These are phyloP conservation scores for Phalacrocorax carbo DNA, from an alignment of 2,113 vertebrate species.

Conservation along the genomic window DNA sequence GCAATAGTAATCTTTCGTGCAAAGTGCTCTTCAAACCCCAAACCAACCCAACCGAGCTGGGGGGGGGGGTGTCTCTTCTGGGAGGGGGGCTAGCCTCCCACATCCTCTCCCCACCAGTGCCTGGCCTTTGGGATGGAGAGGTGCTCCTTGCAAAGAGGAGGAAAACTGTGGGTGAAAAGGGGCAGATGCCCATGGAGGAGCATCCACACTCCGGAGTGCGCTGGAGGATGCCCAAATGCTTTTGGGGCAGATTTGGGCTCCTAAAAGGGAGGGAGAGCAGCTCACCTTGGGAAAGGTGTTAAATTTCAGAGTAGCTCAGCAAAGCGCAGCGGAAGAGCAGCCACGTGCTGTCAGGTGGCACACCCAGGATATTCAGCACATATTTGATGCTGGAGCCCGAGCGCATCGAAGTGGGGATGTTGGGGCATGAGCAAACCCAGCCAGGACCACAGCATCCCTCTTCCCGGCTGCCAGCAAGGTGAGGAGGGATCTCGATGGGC, in stretches of 20 bases:
- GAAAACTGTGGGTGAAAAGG: rapidly evolving
- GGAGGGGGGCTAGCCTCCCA: rapidly evolving
- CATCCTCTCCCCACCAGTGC: background rate
- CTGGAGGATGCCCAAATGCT: background rate
- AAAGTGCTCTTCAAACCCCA: background rate
- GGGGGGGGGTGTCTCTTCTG: too few species aligned
- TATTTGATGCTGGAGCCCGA: background rate
- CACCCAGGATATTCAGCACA: rapidly evolving
- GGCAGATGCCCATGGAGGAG: rapidly evolving
- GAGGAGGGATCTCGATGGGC: rapidly evolving
- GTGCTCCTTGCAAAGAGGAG: background rate
- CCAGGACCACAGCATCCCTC: rapidly evolving
- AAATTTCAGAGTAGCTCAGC: rapidly evolving
- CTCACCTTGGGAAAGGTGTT: background rate
- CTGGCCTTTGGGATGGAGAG: rapidly evolving
- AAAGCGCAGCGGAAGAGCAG: rapidly evolving
- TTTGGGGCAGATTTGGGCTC: background rate
- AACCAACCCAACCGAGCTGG: background rate
- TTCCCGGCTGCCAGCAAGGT: rapidly evolving
- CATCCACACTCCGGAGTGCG: rapidly evolving
- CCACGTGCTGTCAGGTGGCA: rapidly evolving
- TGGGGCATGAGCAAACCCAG: rapidly evolving
- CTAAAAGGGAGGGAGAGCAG: background rate
- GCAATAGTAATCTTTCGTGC: background rate
- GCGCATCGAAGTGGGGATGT: rapidly evolving